Evolutionary conservation across 1,140 invertebrate genomes (phyloP).

Genomic region (Trinorchestia longiramus): DNA sequence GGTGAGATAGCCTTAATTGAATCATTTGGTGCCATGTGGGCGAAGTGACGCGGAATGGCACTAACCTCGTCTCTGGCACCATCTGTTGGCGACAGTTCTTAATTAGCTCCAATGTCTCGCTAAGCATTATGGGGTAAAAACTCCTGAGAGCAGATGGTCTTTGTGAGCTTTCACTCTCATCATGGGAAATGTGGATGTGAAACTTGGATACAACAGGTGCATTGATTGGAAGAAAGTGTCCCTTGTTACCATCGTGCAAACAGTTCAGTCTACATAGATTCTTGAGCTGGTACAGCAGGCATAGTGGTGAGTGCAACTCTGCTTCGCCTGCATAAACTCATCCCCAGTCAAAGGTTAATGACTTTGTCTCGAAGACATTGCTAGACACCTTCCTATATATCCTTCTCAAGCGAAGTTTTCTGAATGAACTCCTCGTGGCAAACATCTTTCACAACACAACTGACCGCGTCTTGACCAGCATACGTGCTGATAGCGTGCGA

Average conservation of each 20-base stretch:
- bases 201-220: background rate
- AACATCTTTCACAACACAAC: background rate
- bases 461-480: background rate
- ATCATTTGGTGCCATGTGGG: conserved; percentile 46
- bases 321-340: background rate
- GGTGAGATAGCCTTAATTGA: conserved; percentile 12
- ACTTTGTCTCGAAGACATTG: background rate
- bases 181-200: background rate
- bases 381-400: background rate
- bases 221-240: background rate
- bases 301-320: background rate
- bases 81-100: conserved; percentile 52
- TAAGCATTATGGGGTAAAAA: conserved; percentile 49
- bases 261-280: background rate
- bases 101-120: conserved; percentile 49
- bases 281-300: background rate
- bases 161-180: conserved; percentile 35
- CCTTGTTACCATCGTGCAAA: background rate
- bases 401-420: background rate
- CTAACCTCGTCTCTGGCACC: conserved; percentile 41
- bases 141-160: conserved; percentile 25
- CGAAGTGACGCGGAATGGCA: background rate
- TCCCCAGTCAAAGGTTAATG: conserved; percentile 29
- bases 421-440: background rate
- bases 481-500: background rate